Evolutionary conservation across 2,797 vertebrate species (phyloP).

Genomic region (Microcaecilia unicolor): DNA sequence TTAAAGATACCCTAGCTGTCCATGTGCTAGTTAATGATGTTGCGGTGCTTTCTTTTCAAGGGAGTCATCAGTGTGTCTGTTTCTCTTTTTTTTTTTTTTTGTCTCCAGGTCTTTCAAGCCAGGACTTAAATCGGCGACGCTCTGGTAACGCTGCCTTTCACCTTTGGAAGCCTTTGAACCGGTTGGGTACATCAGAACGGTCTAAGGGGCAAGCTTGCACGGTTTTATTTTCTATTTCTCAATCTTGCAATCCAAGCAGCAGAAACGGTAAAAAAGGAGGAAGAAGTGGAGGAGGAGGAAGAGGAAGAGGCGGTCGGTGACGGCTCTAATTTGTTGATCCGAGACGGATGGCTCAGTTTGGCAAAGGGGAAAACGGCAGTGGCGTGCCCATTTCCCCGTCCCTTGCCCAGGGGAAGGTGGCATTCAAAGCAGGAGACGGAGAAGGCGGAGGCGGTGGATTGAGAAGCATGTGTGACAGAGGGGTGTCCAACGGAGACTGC

Average conservation of each 20-base stretch:
- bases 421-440: slow-evolving; percentile 58
- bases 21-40: no score
- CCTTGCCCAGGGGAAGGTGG: slow-evolving; percentile 47
- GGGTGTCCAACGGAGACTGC: slow-evolving; percentile 86
- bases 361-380: slow-evolving; percentile 60
- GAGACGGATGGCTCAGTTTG: slow-evolving; percentile 88
- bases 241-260: no score
- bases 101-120: no score
- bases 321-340: slow-evolving; percentile 33
- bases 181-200: slow-evolving; percentile 28
- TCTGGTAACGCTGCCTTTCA: no score
- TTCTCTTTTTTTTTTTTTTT: no score
- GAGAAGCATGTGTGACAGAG: slow-evolving; percentile 34
- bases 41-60: not conserved
- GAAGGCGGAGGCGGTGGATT: slow-evolving; percentile 37
- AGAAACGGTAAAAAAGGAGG: slow-evolving; percentile 16
- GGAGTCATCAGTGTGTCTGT: no score
- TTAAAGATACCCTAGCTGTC: not conserved
- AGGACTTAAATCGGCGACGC: no score
- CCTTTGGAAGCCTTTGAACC: no score
- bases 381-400: slow-evolving; percentile 60
- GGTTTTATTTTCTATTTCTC: no score
- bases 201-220: not conserved
- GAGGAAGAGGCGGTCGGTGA: slow-evolving; percentile 29
- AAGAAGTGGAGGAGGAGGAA: no score